Conservation (phyloP, 2,113 vertebrate species). For the Porphyrio hochstetteri region DNA sequence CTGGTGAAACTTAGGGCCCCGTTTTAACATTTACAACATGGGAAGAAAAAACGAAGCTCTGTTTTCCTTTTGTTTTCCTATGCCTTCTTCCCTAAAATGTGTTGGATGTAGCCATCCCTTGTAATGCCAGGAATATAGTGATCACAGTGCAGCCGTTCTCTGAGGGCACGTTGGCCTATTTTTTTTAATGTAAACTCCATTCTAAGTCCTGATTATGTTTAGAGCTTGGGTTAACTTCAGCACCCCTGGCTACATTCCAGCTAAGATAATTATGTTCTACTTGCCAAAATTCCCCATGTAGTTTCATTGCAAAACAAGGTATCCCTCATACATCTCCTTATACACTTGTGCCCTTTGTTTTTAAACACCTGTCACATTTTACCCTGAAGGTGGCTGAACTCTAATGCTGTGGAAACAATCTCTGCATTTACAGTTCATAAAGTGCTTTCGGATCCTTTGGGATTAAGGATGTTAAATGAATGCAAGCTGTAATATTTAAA, state of each 20-base stretch:
- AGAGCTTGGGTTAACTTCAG: slow-evolving; percentile 6
- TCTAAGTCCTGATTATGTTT: neutral
- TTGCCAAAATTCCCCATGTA: neutral
- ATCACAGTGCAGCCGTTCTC: neutral
- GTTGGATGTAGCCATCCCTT: neutral
- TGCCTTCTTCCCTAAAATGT: neutral
- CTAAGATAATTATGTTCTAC: neutral
- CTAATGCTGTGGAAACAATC: neutral
- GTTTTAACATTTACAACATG: neutral
- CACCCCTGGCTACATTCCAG: neutral
- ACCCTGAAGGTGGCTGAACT: slow-evolving; percentile 2
- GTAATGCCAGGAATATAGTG: neutral
- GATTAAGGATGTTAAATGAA: neutral
- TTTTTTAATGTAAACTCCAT: neutral
- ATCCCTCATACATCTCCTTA: neutral
- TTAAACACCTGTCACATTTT: neutral
- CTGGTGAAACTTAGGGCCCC: neutral
- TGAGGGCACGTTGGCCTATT: neutral
- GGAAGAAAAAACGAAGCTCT: neutral
- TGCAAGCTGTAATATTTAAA: slow-evolving; percentile 25
- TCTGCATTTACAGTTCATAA: neutral
- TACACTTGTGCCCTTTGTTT: neutral
- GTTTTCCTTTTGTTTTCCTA: neutral
- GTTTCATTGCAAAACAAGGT: neutral
- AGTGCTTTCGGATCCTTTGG: slow-evolving; percentile 1